Percentiles rank a stretch among this genome's conserved stretches.
phyloP scores from a whole-genome alignment of 1,140 invertebrate species.

The Scylla paramamosain region DNA sequence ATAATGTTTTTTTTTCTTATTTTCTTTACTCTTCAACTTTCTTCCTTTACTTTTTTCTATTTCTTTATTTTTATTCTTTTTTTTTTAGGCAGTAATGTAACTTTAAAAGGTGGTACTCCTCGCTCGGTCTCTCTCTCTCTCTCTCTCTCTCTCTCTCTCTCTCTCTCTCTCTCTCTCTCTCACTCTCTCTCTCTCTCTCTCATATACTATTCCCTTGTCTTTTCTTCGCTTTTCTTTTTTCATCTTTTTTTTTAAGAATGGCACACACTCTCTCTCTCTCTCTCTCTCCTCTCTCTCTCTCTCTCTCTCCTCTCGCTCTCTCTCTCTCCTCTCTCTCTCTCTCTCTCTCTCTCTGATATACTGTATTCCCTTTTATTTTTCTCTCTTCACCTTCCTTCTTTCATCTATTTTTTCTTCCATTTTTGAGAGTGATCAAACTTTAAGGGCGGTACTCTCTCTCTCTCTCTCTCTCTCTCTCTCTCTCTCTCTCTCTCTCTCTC shows the following conservation, averaged over 20 bases:
- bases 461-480: slow-evolving; percentile 10
- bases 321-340: not conserved
- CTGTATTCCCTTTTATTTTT: too few relatives aligned
- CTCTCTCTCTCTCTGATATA: not conserved
- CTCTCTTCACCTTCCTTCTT: too few relatives aligned
- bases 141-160: slow-evolving; percentile 20
- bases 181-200: too few relatives aligned
- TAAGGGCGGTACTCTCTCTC: not conserved
- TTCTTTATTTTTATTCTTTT: not conserved
- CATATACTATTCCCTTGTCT: too few relatives aligned
- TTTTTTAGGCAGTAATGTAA: not conserved
- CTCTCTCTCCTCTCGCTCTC: too few relatives aligned
- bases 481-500: slow-evolving; percentile 7
- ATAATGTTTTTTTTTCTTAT: not conserved
- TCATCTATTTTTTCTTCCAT: too few relatives aligned
- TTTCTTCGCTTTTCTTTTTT: too few relatives aligned
- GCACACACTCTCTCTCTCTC: slow-evolving; percentile 1
- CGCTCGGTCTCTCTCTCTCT: not conserved
- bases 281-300: not conserved
- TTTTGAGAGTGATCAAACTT: too few relatives aligned
- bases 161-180: slow-evolving; percentile 15
- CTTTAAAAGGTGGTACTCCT: not conserved
- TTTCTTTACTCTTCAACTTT: not conserved
- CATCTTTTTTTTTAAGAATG: not conserved
- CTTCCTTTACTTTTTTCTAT: not conserved